A percentile compares a stretch with the other conserved stretches of the same genome.
These are phyloP conservation scores for Anser cygnoides DNA, from an alignment of 2,113 vertebrate species.

Conservation along the genomic window DNA sequence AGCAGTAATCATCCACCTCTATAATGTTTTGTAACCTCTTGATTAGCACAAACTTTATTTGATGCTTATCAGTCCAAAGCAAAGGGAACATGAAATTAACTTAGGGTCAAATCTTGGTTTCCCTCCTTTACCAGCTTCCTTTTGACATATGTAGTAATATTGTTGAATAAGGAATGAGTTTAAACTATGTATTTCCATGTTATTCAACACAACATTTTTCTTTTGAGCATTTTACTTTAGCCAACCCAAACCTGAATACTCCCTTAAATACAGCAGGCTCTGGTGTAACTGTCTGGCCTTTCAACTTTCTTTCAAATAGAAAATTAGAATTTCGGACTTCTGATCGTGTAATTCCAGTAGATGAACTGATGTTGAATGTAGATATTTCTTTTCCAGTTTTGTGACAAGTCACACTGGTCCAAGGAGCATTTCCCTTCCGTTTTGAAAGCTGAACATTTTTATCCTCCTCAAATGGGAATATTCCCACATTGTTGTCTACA, in stretches of 20 bases:
- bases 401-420: neutral
- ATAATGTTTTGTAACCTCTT: neutral
- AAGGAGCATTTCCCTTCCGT: neutral
- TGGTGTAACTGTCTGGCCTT: neutral
- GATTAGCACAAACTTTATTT: constrained; percentile 48
- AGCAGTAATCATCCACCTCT: constrained; percentile 26
- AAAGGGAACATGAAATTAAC: constrained; percentile 50
- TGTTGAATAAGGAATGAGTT: neutral
- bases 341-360: neutral
- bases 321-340: neutral
- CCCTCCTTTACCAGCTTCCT: neutral
- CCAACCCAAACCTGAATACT: neutral
- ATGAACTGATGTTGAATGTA: neutral
- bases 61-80: constrained; percentile 14
- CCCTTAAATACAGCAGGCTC: neutral
- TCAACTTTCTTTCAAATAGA: neutral
- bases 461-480: neutral
- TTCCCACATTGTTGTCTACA: neutral
- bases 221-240: neutral
- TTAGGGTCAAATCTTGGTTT: constrained; percentile 15
- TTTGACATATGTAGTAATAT: neutral
- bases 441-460: neutral
- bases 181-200: neutral
- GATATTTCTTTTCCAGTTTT: neutral
- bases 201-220: neutral